A percentile compares a stretch with the other conserved stretches of the same genome.
These are phyloP conservation scores for Pipistrellus kuhlii DNA, from an alignment of 2,797 vertebrate genomes.

Conservation along the genomic window DNA sequence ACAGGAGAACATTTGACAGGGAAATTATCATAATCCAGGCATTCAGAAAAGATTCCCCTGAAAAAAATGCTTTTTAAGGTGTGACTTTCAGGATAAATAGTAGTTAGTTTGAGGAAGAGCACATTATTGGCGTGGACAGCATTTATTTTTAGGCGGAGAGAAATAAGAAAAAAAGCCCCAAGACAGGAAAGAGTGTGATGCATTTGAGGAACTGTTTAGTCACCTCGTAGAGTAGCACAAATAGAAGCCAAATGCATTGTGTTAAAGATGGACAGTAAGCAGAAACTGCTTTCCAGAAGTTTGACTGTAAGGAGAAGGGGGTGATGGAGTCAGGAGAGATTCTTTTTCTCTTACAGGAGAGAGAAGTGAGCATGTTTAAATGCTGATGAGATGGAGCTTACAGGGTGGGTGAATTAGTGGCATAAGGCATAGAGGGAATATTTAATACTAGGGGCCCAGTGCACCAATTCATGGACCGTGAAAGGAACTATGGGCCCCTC, in stretches of 20 bases:
- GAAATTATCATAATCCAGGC: not conserved
- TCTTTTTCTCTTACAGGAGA: not conserved
- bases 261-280: not conserved
- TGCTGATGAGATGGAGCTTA: not conserved
- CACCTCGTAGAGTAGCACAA: not conserved
- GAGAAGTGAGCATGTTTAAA: not conserved
- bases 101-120: constrained; percentile 1
- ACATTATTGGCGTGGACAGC: not conserved
- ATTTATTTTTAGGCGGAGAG: not conserved
- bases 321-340: not conserved
- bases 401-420: not conserved
- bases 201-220: constrained; percentile 17
- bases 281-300: not conserved
- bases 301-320: not conserved
- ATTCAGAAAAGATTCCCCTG: constrained; percentile 43
- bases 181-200: not conserved
- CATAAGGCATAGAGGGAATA: not conserved
- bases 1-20: not conserved
- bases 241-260: not conserved
- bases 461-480: no score
- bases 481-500: no score
- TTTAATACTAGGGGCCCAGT: not conserved
- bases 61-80: not conserved
- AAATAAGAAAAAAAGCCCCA: not conserved
- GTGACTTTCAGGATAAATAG: not conserved